These are phyloP conservation scores for Sipha flava DNA, from an alignment of 1,140 invertebrate species.

Conservation along the genomic window DNA sequence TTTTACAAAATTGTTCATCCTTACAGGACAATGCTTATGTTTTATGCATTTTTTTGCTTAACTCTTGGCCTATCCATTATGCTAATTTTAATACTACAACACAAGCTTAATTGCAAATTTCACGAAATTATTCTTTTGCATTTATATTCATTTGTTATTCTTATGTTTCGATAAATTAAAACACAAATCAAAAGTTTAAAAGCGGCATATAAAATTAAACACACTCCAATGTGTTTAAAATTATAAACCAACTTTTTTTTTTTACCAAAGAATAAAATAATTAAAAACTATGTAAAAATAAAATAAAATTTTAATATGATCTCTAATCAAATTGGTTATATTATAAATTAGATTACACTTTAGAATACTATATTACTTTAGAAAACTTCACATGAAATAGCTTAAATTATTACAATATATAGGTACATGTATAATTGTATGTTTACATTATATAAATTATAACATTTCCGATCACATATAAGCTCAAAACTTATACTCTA, in stretches of 20 bases:
- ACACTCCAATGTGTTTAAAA: background rate
- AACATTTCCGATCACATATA: no score
- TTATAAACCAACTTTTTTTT: background rate
- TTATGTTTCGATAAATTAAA: background rate
- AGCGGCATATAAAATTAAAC: background rate
- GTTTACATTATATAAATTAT: no score
- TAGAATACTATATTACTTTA: no score
- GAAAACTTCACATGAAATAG: no score
- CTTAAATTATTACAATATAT: no score
- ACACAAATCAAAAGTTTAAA: background rate
- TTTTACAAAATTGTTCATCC: slow-evolving; percentile 11
- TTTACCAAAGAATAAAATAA: no score
- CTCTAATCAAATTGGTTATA: background rate
- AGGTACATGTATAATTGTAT: no score
- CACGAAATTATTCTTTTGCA: slow-evolving; percentile 7
- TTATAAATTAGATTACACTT: no score
- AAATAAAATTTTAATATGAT: background rate
- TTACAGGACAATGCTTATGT: background rate
- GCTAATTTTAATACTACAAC: background rate
- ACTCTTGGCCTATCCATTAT: slow-evolving; percentile 19
- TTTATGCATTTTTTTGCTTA: slow-evolving; percentile 21
- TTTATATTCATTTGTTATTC: slow-evolving; percentile 3
- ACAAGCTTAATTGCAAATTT: slow-evolving; percentile 25
- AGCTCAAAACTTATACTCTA: no score
- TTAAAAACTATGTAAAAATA: no score